Evolutionary conservation across 2,888 invertebrate species (phyloP), one percentile per base, ranked within the genome.

Genomic region (Parasteatoda lunata): DNA sequence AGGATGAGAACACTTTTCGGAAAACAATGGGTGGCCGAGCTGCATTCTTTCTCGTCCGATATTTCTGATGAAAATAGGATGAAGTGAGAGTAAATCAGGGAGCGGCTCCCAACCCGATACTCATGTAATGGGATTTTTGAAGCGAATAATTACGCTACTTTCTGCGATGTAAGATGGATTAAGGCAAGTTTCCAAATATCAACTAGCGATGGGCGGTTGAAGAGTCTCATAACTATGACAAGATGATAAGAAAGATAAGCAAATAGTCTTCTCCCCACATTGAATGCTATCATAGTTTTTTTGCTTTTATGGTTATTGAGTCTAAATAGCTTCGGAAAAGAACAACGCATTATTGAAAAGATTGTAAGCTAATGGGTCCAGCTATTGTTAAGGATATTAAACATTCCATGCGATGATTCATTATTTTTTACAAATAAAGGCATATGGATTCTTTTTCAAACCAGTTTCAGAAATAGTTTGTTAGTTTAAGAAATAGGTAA

Each of bases 121-220:
- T 68, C 15, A 59, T 65, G 71, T 83, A 83, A 83, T 83, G 83
- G 77, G 83, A 83, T 83, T 83, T 77, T 83, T 69, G 77, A 9
- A 8, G 52, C 71, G 77, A 83, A 83, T 83, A 83, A 83, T 77
- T 83, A 83, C 72, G 65, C 71, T 64, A 51, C 65, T 66, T 77
- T 65, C 52, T 54, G 49, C 51, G 47, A 45, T 52, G 69, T 7
- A 64, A 54, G 6, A 4, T 15, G 66, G 9, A 51, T 45, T 13
- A 51, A 5, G 51, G 48, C 30, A 49, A 51, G 69, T 48, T 11
- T 69, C 30, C 30, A 30, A 30, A 30, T 30, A 30, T 30, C 30
- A 30, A 30, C 30, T 30, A 59, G 59, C 8, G 59, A n/a, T n/a
- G 13, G 59, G 59, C 59, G 59, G 11, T 59, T 59, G 59, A n/a